A percentile compares a stretch with the other conserved stretches of the same genome.
These are phyloP conservation scores for Peromyscus eremicus DNA, from an alignment of 2,797 vertebrate genomes.

Conservation along the genomic window DNA sequence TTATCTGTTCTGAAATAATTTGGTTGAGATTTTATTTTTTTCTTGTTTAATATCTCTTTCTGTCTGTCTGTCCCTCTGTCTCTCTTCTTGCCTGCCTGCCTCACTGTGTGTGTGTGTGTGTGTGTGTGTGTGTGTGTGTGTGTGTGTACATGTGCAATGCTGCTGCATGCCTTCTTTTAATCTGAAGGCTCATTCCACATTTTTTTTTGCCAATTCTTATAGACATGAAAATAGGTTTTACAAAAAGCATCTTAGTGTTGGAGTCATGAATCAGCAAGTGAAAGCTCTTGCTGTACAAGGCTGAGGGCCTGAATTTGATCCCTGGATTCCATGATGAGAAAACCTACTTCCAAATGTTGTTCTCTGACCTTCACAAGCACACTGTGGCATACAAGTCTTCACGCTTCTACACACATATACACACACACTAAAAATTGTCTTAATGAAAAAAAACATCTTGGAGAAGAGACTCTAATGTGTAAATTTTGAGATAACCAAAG, in stretches of 20 bases:
- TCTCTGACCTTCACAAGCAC: background rate
- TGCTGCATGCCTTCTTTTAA: background rate
- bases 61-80: background rate
- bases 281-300: background rate
- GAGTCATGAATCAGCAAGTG: background rate
- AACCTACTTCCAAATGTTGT: background rate
- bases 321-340: no score
- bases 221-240: background rate
- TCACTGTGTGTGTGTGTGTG: no score
- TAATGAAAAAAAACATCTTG: background rate
- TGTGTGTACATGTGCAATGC: background rate
- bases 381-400: background rate
- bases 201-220: background rate
- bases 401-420: background rate
- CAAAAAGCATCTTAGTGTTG: background rate
- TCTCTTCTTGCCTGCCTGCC: background rate
- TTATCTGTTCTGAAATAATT: background rate
- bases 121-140: fast-evolving
- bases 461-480: background rate
- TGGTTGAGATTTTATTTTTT: background rate
- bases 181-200: background rate
- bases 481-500: background rate
- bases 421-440: background rate
- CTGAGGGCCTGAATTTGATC: background rate
- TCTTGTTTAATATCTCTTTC: background rate